Conservation (phyloP, 2,888 invertebrate species). For the Panopea generosa region DNA sequence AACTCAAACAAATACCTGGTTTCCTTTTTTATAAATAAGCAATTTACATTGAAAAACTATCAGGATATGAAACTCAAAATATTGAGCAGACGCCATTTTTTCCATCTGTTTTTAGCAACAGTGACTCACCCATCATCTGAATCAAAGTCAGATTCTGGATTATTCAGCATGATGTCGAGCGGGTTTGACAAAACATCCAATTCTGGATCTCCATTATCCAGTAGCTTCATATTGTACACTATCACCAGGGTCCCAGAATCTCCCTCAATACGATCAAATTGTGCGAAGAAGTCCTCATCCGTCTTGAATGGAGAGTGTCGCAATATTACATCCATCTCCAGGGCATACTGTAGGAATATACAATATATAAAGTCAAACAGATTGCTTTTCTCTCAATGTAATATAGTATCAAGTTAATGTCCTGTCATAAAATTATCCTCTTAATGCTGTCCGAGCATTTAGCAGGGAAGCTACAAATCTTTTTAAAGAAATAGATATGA, state of each 20-base stretch:
- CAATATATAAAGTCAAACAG: slow-evolving; percentile 21
- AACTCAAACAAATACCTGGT: neutral
- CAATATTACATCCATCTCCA: slow-evolving; percentile 85
- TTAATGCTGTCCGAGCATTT: too few species aligned
- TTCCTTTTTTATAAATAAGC: neutral
- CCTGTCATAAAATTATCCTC: too few species aligned
- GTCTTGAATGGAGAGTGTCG: slow-evolving; percentile 85
- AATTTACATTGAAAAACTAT: neutral
- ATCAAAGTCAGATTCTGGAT: slow-evolving; percentile 82
- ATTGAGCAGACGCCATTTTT: too few species aligned
- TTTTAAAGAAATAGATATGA: too few species aligned
- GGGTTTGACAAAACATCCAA: slow-evolving; percentile 84
- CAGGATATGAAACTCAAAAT: too few species aligned
- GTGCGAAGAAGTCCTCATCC: slow-evolving; percentile 82
- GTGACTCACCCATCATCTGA: slow-evolving; percentile 84
- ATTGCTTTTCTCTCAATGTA: neutral
- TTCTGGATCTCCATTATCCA: slow-evolving; percentile 85
- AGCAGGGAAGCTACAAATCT: too few species aligned
- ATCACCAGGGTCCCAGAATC: slow-evolving; percentile 85
- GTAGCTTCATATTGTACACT: slow-evolving; percentile 85
- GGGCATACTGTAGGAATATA: slow-evolving; percentile 77
- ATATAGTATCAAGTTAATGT: too few species aligned
- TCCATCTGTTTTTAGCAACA: too few species aligned
- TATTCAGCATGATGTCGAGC: slow-evolving; percentile 84
- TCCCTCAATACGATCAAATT: slow-evolving; percentile 85